Base-by-base conservation (phyloP, 2,888 invertebrate species). In the Zaprionus lineosus region DNA sequence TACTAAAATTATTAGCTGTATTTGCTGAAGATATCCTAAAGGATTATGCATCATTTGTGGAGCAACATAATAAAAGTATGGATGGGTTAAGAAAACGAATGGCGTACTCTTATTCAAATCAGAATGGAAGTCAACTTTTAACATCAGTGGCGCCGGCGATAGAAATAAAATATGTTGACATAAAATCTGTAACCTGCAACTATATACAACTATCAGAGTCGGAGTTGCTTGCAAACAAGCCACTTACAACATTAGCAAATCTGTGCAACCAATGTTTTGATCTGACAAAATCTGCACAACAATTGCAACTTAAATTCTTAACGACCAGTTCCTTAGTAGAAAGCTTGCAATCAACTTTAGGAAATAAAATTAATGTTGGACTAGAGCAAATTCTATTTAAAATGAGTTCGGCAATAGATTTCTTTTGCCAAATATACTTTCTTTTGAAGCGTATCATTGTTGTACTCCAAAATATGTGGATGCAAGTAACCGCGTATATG, bases 181-280 rank as follows among this genome's bases (percentile, higher is more conserved):
- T 4, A 2, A 14, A 37, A 8, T 7, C 11, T 3, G n/a, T 11
- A 4, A 19, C 5, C 29, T 57, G 29, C 11, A 46, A 48, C 12
- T 24, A 16, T 15, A 18, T 50, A 3, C 51, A 37, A 48, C 36
- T 61, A 11, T 58, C 70, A 7, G 93, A 95, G 68, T 95, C 96
- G 15, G 96, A 97, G 89, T 95, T 94, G 86, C 91, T 94, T 40
- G 92, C 97, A 76, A 94, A 94, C 24, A 94, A 95, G 90, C 92
- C 97, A 36, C 91, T 98, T 5, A 93, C 94, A 31, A 95, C 96
- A 0, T 92, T 98, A 56, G 93, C 94, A 9, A 93, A 95, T 5
- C 91, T 97, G 1, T 96, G 95, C 88, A 91, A 93, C 72, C 97
- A 98, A 91, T 93, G 96, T 57, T 91, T 92, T 48, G 88, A 91